Evolutionary conservation across 2,113 vertebrate species (phyloP).

Genomic region (Urocolius indicus): DNA sequence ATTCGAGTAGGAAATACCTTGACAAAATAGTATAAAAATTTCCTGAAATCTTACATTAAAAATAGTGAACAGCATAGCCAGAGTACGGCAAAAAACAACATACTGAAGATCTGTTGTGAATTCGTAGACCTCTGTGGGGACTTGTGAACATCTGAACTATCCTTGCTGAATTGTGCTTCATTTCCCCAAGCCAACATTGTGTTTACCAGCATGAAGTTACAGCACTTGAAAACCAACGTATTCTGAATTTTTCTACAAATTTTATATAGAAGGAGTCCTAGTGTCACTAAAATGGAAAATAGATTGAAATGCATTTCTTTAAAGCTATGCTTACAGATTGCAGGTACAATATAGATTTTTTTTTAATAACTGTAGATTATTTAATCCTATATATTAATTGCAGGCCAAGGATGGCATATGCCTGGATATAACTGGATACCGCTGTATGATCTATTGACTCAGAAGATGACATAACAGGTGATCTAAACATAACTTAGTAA

Average conservation of each 20-base stretch:
- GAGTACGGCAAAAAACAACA: neutral
- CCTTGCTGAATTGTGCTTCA: neutral
- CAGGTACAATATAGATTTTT: neutral
- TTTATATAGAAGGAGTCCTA: neutral
- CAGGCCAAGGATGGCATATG: neutral
- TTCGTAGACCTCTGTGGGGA: neutral
- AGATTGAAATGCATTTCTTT: neutral
- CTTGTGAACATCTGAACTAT: neutral
- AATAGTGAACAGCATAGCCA: neutral
- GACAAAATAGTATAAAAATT: neutral
- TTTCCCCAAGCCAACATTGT: neutral
- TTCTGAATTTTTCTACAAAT: neutral
- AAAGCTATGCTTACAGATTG: neutral
- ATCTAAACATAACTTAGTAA: neutral
- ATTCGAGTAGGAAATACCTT: neutral
- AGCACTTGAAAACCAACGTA: neutral
- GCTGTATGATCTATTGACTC: neutral
- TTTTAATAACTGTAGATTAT: neutral
- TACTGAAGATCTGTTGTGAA: neutral
- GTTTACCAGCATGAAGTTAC: neutral
- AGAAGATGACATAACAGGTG: neutral
- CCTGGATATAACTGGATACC: neutral
- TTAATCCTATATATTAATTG: neutral
- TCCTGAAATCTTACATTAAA: neutral
- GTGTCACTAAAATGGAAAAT: neutral